Evolutionary conservation across 2,797 vertebrate species (phyloP).

Genomic region (Sebastiscus albofasciatus): DNA sequence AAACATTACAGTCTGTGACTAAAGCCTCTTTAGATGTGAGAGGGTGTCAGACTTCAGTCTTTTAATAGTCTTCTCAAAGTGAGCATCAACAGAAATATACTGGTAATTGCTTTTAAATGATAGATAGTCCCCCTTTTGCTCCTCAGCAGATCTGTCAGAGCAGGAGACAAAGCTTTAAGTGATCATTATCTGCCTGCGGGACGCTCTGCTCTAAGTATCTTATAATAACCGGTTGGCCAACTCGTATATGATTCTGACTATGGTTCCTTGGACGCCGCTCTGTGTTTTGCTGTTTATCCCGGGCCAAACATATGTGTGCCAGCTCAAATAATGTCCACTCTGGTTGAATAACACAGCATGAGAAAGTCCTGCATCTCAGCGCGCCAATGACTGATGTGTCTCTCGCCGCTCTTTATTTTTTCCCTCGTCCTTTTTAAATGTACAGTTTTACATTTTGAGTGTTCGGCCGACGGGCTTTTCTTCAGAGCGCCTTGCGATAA

Average conservation of each 20-base stretch:
- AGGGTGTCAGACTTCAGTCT: too few species aligned
- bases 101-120: conserved; percentile 35
- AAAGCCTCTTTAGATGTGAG: too few species aligned
- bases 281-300: conserved; percentile 61
- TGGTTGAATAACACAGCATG: conserved; percentile 59
- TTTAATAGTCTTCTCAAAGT: too few species aligned
- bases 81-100: conserved; percentile 11
- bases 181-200: conserved; percentile 13
- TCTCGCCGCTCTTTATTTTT: background rate
- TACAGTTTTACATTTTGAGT: conserved; percentile 36
- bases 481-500: background rate
- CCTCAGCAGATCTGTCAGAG: conserved; percentile 49
- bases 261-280: conserved; percentile 59
- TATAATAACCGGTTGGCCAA: conserved; percentile 75
- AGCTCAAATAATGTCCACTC: conserved; percentile 70
- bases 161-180: conserved; percentile 33
- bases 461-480: conserved; percentile 12
- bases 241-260: conserved; percentile 74
- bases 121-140: conserved; percentile 3
- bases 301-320: conserved; percentile 48
- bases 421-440: background rate
- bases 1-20: too few species aligned
- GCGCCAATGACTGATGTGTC: conserved; percentile 33
- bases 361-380: conserved; percentile 52
- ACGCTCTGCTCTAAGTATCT: conserved; percentile 49